Evolutionary conservation across 2,888 invertebrate genomes (phyloP).

Genomic region (Parasteatoda lunata): DNA sequence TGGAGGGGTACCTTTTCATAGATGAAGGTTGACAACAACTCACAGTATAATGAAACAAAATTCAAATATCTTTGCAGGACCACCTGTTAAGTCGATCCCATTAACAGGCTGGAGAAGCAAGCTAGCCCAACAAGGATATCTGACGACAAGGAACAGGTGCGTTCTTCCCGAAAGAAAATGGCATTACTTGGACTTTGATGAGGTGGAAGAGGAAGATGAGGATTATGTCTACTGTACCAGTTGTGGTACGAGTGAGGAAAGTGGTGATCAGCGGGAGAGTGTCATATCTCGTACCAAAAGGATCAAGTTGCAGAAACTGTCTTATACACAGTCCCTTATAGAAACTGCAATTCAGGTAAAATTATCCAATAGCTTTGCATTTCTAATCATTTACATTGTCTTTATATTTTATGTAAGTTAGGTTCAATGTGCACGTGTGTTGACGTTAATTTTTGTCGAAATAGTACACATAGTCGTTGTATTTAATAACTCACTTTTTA

Average conservation of each 20-base stretch:
- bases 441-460: too few relatives aligned
- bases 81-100: not conserved
- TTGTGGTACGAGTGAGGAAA: conserved; percentile 2
- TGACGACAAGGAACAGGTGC: not conserved
- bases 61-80: not conserved
- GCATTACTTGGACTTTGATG: conserved; percentile 46
- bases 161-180: conserved; percentile 34
- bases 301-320: conserved; percentile 25
- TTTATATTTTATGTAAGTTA: too few relatives aligned
- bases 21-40: too few relatives aligned
- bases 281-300: conserved; percentile 40
- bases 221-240: conserved; percentile 23
- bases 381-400: not conserved
- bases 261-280: conserved; percentile 12
- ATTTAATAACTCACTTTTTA: too few relatives aligned
- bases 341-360: conserved; percentile 27
- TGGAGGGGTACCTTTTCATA: too few relatives aligned
- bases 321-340: not conserved
- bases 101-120: conserved; percentile 29
- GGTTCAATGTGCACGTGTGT: too few relatives aligned
- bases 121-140: conserved; percentile 32
- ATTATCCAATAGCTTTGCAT: not conserved
- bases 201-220: conserved; percentile 18
- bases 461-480: too few relatives aligned
- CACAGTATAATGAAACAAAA: too few relatives aligned